phyloP scores from a whole-genome alignment of 53 echinoderm and acorn worm species.

The Mesocentrotus franciscanus region DNA sequence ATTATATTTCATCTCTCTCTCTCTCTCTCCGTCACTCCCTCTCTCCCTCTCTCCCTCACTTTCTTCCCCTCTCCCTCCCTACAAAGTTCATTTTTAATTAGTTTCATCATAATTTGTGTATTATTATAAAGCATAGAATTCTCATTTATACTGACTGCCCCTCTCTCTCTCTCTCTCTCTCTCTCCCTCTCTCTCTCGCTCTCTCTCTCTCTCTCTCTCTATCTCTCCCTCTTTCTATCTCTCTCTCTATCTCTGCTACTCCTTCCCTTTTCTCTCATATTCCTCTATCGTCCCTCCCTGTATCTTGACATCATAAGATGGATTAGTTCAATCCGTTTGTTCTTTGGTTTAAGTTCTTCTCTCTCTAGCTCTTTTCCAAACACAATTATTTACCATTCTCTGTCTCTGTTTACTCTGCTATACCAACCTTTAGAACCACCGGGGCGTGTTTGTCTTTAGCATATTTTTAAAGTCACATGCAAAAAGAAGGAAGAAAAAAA shows the following conservation, averaged over 20 bases:
- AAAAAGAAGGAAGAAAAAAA: not conserved
- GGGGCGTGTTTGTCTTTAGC: conserved; percentile 68
- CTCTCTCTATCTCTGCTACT: not conserved
- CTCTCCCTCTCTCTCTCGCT: not conserved
- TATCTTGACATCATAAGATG: conserved; percentile 52
- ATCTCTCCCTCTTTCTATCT: not conserved
- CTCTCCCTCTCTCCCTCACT: not conserved
- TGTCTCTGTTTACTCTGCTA: conserved; percentile 26
- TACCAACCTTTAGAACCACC: conserved; percentile 42
- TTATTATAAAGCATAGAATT: too few relatives aligned
- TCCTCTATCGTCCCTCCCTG: conserved; percentile 4
- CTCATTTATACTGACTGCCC: too few relatives aligned
- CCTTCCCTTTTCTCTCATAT: not conserved
- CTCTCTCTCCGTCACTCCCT: too few relatives aligned
- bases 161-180: too few relatives aligned
- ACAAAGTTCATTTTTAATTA: not conserved
- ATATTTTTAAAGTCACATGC: conserved; percentile 60
- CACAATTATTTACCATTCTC: conserved; percentile 65
- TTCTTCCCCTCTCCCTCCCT: not conserved
- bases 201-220: not conserved
- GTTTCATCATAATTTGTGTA: too few relatives aligned
- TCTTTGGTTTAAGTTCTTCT: conserved; percentile 60
- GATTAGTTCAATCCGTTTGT: conserved; percentile 63
- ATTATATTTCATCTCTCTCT: not conserved
- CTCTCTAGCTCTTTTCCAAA: conserved; percentile 61